Conservation (phyloP, 2,113 vertebrate genomes). For the Pipa parva region DNA sequence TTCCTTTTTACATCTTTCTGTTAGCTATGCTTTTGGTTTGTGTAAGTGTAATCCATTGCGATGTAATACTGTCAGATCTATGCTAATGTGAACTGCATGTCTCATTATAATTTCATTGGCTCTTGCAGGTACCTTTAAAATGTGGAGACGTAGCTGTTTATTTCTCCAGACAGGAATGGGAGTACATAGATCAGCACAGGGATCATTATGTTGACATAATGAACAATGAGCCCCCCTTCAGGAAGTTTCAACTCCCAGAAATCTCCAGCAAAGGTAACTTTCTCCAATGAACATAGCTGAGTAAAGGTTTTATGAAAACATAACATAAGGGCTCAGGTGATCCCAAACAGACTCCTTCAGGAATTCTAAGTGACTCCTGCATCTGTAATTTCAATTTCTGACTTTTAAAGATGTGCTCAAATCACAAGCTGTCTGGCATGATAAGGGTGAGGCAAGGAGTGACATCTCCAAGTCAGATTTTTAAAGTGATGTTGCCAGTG, state of each 20-base stretch:
- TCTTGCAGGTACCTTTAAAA: conserved; percentile 17
- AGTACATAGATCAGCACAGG: conserved; percentile 19
- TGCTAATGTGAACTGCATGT: no score
- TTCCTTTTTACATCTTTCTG: not conserved
- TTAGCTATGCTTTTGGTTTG: not conserved
- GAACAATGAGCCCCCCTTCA: not conserved
- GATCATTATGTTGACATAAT: not conserved
- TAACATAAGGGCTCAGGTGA: not conserved
- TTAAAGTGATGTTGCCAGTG: no score
- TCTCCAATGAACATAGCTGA: not conserved
- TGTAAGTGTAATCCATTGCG: not conserved
- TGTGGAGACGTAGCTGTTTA: conserved; percentile 17
- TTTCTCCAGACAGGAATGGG: conserved; percentile 29
- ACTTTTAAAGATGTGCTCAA: not conserved
- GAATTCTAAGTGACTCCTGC: no score
- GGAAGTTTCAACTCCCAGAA: not conserved
- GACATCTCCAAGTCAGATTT: no score
- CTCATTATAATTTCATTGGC: not conserved
- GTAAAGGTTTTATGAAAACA: not conserved
- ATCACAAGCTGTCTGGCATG: not conserved
- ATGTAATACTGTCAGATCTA: no score
- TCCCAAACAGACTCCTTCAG: no score
- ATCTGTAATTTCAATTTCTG: no score
- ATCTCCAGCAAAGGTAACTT: not conserved
- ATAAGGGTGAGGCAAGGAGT: no score